These are phyloP conservation scores for Ictalurus punctatus DNA, from an alignment of 2,113 vertebrate species.

Conservation along the genomic window DNA sequence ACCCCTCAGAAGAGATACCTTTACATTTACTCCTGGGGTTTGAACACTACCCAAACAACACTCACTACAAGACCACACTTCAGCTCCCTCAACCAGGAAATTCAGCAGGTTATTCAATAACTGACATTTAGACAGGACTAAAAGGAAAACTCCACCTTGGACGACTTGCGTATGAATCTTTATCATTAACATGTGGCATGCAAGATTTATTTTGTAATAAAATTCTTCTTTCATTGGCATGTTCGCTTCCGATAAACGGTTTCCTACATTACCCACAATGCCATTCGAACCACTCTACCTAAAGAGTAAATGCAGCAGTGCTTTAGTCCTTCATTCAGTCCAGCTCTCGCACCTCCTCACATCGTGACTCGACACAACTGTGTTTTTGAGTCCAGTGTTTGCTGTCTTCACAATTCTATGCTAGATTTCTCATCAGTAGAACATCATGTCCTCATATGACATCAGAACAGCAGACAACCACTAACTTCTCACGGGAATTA, in stretches of 20 bases:
- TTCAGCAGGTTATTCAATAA: constrained; percentile 71
- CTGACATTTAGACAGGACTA: background rate
- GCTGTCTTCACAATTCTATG: background rate
- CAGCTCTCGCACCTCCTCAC: background rate
- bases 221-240: background rate
- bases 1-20: constrained; percentile 75
- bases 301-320: background rate
- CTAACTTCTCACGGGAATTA: background rate
- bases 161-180: background rate
- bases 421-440: background rate
- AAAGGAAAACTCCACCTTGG: background rate
- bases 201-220: background rate
- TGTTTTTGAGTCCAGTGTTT: background rate
- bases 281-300: background rate
- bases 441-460: background rate
- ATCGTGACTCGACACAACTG: background rate
- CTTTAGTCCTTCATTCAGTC: background rate
- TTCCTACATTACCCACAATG: background rate
- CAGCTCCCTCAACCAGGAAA: constrained; percentile 67
- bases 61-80: constrained; percentile 73
- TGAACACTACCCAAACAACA: constrained; percentile 78
- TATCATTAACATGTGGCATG: background rate
- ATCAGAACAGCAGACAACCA: background rate
- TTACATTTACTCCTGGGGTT: constrained; percentile 81
- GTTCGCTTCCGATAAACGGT: background rate